Conservation (phyloP, 2,113 vertebrate genomes). For the Callospermophilus lateralis region DNA sequence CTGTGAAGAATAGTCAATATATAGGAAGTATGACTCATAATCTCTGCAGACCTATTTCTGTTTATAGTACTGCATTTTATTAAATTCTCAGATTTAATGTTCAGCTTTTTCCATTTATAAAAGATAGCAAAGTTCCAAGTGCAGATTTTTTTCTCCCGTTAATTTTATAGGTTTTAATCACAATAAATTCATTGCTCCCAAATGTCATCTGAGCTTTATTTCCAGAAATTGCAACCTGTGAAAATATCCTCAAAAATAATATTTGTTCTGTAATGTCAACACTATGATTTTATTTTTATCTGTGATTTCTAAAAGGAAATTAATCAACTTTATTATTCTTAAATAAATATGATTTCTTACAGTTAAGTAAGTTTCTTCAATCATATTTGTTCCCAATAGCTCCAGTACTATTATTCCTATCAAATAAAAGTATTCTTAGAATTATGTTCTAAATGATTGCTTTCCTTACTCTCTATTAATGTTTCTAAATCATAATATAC, state of each 20-base stretch:
- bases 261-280: neutral
- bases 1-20: neutral
- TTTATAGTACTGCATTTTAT: neutral
- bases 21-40: neutral
- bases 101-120: neutral
- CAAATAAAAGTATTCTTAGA: neutral
- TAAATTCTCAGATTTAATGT: neutral
- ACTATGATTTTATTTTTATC: neutral
- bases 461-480: neutral
- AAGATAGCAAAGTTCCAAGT: neutral
- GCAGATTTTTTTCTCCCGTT: neutral
- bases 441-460: neutral
- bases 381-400: neutral
- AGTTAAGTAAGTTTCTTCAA: neutral
- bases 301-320: neutral
- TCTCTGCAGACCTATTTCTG: neutral
- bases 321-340: neutral
- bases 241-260: neutral
- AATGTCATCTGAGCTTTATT: neutral
- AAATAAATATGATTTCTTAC: neutral
- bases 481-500: neutral
- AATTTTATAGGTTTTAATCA: neutral
- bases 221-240: neutral
- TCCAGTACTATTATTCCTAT: neutral
- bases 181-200: neutral